A percentile compares a stretch with the other conserved stretches of the same genome.
phyloP scores from a whole-genome alignment of 2,113 vertebrate genomes.

The Empidonax traillii region DNA sequence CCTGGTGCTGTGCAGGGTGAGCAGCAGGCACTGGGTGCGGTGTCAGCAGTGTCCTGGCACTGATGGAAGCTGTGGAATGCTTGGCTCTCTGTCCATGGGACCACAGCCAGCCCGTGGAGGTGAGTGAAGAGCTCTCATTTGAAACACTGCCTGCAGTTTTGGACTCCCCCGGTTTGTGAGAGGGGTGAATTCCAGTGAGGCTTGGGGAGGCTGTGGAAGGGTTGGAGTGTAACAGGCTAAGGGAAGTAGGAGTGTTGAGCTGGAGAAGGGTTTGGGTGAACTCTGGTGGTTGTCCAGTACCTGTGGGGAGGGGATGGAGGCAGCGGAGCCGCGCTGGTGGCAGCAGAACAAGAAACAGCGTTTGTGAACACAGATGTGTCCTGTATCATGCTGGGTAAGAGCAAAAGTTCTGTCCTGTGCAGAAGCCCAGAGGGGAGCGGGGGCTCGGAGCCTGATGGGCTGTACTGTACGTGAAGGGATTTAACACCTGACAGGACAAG shows the following conservation, averaged over 20 bases:
- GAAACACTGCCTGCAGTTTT: neutral
- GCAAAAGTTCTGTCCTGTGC: neutral
- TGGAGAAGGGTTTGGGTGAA: neutral
- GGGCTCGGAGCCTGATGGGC: neutral
- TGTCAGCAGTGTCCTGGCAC: neutral
- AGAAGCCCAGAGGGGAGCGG: accelerated
- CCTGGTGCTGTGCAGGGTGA: neutral
- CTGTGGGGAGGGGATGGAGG: neutral
- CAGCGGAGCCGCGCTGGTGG: accelerated
- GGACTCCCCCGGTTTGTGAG: too few species aligned
- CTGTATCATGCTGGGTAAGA: accelerated
- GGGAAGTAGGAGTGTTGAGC: neutral
- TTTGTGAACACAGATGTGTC: accelerated
- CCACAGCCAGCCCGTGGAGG: accelerated
- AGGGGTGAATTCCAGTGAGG: neutral
- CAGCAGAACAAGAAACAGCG: neutral
- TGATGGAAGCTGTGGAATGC: accelerated
- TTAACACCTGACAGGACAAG: neutral
- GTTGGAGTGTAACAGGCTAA: neutral
- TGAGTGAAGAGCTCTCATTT: neutral
- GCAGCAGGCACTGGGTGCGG: accelerated
- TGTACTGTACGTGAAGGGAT: accelerated
- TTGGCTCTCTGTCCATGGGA: neutral
- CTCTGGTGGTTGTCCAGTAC: neutral
- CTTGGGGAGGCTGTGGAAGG: too few species aligned